These are phyloP conservation scores for Mythimna vitellina DNA, from an alignment of 2,888 invertebrate genomes.

Conservation along the genomic window DNA sequence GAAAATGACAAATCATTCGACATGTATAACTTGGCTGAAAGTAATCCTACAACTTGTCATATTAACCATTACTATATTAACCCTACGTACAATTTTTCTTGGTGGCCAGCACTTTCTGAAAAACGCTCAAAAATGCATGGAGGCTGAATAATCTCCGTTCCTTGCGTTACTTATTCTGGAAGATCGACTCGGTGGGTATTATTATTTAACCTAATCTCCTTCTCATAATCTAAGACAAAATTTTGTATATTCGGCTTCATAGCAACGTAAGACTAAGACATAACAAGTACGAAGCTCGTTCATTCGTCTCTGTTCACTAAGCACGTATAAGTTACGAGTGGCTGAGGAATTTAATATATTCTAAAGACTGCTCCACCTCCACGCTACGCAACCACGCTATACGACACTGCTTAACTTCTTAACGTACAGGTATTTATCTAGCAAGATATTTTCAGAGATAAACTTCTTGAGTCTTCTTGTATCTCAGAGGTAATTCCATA, in stretches of 20 bases:
- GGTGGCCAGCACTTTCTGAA: too few relatives aligned
- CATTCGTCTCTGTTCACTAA: conserved; percentile 62
- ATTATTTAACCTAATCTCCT: not conserved
- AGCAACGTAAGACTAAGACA: conserved; percentile 44
- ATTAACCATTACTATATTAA: too few relatives aligned
- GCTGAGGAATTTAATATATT: conserved; percentile 65
- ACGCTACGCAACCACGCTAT: conserved; percentile 47
- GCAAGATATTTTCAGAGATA: conserved; percentile 13
- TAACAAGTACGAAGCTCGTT: conserved; percentile 54
- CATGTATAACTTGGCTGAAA: too few relatives aligned
- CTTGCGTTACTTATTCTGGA: not conserved
- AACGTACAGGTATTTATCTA: conserved; percentile 30
- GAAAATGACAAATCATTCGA: too few relatives aligned
- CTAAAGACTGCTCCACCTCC: conserved; percentile 60
- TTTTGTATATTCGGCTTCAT: conserved; percentile 56
- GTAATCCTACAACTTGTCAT: too few relatives aligned
- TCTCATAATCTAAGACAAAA: conserved; percentile 19
- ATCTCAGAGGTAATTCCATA: not conserved
- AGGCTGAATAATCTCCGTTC: too few relatives aligned
- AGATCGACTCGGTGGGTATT: not conserved
- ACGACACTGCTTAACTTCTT: conserved; percentile 56
- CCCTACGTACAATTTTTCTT: too few relatives aligned
- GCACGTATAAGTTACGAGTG: conserved; percentile 63
- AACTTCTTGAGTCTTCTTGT: not conserved
- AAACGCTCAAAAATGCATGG: too few relatives aligned